phyloP scores from a whole-genome alignment of 2,113 vertebrate species.

The Mormyrus iriodes region DNA sequence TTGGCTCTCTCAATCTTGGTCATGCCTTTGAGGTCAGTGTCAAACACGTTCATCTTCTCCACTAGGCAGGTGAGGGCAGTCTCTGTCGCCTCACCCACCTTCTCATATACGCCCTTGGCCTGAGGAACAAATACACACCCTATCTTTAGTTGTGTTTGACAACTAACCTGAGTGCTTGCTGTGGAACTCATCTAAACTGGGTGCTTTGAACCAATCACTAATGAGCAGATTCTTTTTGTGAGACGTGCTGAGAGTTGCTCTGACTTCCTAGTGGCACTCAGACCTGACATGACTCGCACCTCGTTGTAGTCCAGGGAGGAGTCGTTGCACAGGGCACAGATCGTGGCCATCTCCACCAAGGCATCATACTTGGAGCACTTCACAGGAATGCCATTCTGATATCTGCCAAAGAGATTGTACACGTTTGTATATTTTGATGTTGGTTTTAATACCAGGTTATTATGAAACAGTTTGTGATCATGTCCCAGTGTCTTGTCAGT shows the following conservation, averaged over 20 bases:
- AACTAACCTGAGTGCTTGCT: neutral
- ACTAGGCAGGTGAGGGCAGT: slow-evolving; percentile 80
- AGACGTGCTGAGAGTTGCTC: neutral
- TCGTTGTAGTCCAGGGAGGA: slow-evolving; percentile 97
- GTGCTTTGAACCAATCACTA: neutral
- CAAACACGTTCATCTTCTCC: slow-evolving; percentile 94
- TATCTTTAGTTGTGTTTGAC: neutral
- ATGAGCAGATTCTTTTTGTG: neutral
- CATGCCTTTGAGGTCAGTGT: slow-evolving; percentile 68
- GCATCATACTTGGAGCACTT: slow-evolving; percentile 84
- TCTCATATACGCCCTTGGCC: slow-evolving; percentile 83
- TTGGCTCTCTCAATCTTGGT: slow-evolving; percentile 82
- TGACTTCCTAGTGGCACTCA: neutral
- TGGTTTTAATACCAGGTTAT: neutral
- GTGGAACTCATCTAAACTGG: neutral
- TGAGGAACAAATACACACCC: slow-evolving; percentile 34
- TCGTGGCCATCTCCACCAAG: slow-evolving; percentile 88
- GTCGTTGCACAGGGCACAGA: slow-evolving; percentile 96
- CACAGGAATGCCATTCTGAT: slow-evolving; percentile 77
- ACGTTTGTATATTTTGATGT: neutral
- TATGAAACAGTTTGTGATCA: neutral
- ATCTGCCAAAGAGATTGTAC: slow-evolving; percentile 53
- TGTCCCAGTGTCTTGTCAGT: neutral
- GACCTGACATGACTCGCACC: slow-evolving; percentile 54
- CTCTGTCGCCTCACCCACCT: slow-evolving; percentile 87